Base-by-base conservation (phyloP, 2,888 invertebrate species). In the Lasioglossum leucozonium region DNA sequence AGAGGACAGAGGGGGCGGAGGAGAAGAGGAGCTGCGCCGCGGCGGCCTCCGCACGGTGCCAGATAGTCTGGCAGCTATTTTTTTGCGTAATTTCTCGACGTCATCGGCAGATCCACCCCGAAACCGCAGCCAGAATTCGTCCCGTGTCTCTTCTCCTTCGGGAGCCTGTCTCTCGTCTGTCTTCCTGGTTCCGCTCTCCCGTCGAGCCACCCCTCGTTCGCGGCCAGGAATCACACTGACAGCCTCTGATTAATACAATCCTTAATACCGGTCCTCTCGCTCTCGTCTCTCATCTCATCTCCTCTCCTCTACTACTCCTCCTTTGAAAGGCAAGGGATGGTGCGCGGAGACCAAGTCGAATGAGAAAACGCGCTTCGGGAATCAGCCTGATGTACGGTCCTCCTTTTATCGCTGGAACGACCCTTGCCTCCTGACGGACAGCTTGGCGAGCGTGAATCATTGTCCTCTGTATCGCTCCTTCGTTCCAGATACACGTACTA, bases 201-300 rank as follows among this genome's bases (percentile, higher is more conserved):
- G 75, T 75, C 75, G 74, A 77, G 40, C 89, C 87, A 86, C 85
- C 81, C 81, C 74, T 74, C 82, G 81, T 77, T 86, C 91, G 79
- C 84, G 67, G 80, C 82, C 87, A 88, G 87, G 90, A 92, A 92
- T 92, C 93, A 87, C 92, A 90, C 92, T 94, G 94, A 94, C 94
- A 94, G 94, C 90, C 86, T 90, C 94, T 94, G 94, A 95, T 95
- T 95, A 95, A 95, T 94, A 94, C 93, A 94, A 94, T 94, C 92
- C 94, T 93, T 94, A 94, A 94, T 94, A 93, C 91, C 89, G 80
- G 62, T 62, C 62, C 62, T 86, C 86, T 84, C 87, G 77, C 85
- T 90, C 34, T 69, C 69, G 40, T n/a, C 34, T 37, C 55, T 0
- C 8, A n/a, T n/a, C n/a, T n/a, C 16, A 37, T 11, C 22, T 2